Evolutionary conservation across 2,797 vertebrate genomes (phyloP).

Genomic region (Poeciliopsis infans): DNA sequence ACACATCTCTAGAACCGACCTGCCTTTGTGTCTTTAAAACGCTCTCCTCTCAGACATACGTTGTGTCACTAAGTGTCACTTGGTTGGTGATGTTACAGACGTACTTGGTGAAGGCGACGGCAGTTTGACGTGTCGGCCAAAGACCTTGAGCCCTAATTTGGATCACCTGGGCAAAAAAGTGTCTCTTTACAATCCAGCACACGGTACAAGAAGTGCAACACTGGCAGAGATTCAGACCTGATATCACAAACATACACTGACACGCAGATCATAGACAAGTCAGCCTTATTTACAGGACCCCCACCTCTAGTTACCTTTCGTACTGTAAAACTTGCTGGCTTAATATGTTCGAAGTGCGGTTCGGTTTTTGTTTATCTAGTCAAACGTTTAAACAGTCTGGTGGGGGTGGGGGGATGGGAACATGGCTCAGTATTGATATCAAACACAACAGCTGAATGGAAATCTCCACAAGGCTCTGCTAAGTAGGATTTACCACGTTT

Average conservation of each 20-base stretch:
- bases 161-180: slow-evolving; percentile 35
- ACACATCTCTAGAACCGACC: neutral
- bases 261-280: slow-evolving; percentile 28
- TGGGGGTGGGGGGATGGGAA: no score
- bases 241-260: slow-evolving; percentile 46
- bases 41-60: neutral
- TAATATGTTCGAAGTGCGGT: neutral
- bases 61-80: slow-evolving; percentile 11
- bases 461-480: slow-evolving; percentile 3
- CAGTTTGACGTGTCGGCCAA: slow-evolving; percentile 35
- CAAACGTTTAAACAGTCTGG: slow-evolving; percentile 8
- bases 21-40: neutral
- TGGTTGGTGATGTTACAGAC: slow-evolving; percentile 35
- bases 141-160: slow-evolving; percentile 44
- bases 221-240: slow-evolving; percentile 19
- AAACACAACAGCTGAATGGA: slow-evolving; percentile 3
- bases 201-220: slow-evolving; percentile 42
- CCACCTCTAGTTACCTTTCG: slow-evolving; percentile 17
- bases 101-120: slow-evolving; percentile 22
- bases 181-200: slow-evolving; percentile 57
- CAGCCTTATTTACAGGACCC: slow-evolving; percentile 58
- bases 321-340: slow-evolving; percentile 14
- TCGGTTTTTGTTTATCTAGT: neutral
- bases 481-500: neutral
- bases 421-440: slow-evolving; percentile 1